These are phyloP conservation scores for Morinoia aosen DNA, from an alignment of 2,888 invertebrate species.

Conservation along the genomic window DNA sequence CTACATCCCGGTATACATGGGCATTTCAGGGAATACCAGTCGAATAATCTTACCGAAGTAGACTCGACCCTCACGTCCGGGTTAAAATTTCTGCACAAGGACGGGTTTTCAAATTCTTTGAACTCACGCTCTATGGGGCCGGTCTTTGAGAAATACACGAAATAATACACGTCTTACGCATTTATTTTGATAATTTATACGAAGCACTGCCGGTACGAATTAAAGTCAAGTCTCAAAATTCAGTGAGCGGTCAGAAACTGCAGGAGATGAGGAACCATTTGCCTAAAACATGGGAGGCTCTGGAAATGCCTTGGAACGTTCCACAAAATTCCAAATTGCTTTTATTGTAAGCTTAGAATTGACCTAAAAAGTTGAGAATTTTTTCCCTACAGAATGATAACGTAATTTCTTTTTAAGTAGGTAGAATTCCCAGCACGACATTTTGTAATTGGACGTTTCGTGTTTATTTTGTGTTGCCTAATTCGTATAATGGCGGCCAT, in stretches of 20 bases:
- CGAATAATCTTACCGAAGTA: neutral
- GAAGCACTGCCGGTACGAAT: neutral
- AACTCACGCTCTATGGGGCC: neutral
- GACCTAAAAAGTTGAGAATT: neutral
- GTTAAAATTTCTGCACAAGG: neutral
- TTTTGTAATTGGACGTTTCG: neutral
- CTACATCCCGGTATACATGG: neutral
- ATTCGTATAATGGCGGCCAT: neutral
- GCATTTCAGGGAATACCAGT: neutral
- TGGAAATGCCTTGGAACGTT: too few species aligned
- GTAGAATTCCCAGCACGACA: conserved; percentile 12
- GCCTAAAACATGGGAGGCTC: neutral
- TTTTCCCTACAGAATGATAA: neutral
- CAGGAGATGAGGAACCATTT: neutral
- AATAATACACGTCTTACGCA: neutral
- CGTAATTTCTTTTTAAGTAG: neutral
- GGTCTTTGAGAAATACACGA: neutral
- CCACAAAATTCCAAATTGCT: neutral
- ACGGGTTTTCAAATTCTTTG: neutral
- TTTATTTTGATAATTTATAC: neutral
- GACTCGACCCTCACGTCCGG: neutral
- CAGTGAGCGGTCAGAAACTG: neutral
- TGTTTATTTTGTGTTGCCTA: conserved; percentile 9
- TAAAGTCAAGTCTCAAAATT: neutral
- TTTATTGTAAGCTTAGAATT: neutral